Base-by-base conservation (phyloP, 2,888 invertebrate genomes). In the Sesia bembeciformis region DNA sequence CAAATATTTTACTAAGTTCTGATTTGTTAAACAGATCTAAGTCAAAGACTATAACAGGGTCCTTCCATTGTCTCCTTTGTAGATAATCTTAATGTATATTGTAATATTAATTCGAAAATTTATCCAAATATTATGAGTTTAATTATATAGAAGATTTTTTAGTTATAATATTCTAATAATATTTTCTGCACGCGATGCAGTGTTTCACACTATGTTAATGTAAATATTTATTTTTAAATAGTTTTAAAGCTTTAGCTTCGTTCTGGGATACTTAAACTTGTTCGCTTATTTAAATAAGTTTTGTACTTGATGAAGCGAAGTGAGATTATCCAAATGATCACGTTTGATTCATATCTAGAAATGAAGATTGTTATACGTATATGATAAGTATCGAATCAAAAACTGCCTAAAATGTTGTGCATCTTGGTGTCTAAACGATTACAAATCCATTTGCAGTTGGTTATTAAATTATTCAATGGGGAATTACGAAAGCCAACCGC, bases 41-140 rank as follows among this genome's bases (percentile, higher is more conserved):
- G n/a, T 43, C 41, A 8, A n/a, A 74, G 73, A 76, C 72, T 74
- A 68, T 77, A 78, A 82, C 83, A 84, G 83, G 81, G 84, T 86
- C 83, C 76, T 84, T 84, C 79, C 79, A 84, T 76, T 77, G 76
- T 78, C 74, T 65, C 66, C 63, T 68, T 63, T 78, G 78, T 83
- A 81, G 74, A 78, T 78, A 78, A 70, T 69, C 23, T 23, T 62
- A 64, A 66, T 57, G 76, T 73, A 74, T 66, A 74, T 70, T 70
- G 40, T 67, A 67, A 64, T 60, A 60, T 61, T 62, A 65, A 70
- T 72, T 74, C 68, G 64, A 40, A 76, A 70, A 79, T 75, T 68
- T 83, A 81, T 83, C 83, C 84, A 84, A 85, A 84, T 81, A 83
- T 78, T 72, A 78, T 71, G 58, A 63, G 61, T 68, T 62, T 66